A percentile compares a stretch with the other conserved stretches of the same genome.
These are phyloP conservation scores for Amphiprion percula DNA, from an alignment of 2,113 vertebrate genomes.

Conservation along the genomic window DNA sequence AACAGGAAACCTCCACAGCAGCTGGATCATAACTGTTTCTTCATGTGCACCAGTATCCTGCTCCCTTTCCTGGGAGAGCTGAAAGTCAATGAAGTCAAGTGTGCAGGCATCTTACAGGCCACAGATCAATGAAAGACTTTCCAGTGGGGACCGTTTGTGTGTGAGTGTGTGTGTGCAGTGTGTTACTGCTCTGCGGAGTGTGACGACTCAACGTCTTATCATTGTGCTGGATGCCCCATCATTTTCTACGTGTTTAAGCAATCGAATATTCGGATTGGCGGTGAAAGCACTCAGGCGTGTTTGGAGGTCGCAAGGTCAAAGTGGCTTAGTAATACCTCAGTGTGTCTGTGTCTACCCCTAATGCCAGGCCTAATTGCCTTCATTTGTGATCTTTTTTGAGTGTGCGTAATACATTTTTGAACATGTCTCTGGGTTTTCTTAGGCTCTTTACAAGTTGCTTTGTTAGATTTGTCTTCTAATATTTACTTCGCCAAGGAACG, in stretches of 20 bases:
- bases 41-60: neutral
- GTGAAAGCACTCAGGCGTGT: slow-evolving; percentile 11
- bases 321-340: slow-evolving; percentile 2
- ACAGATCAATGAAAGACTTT: slow-evolving; percentile 46
- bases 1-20: slow-evolving; percentile 12
- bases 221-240: slow-evolving; percentile 19
- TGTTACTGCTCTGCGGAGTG: slow-evolving; percentile 26
- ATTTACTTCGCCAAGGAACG: neutral
- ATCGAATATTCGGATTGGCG: slow-evolving; percentile 12
- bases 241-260: slow-evolving; percentile 34
- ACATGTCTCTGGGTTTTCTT: neutral
- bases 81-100: slow-evolving; percentile 48
- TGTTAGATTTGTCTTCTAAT: neutral
- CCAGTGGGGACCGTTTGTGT: neutral
- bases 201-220: slow-evolving; percentile 36
- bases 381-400: neutral
- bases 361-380: slow-evolving; percentile 4
- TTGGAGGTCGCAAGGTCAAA: slow-evolving; percentile 34
- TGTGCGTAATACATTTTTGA: neutral
- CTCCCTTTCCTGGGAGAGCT: neutral
- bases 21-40: slow-evolving; percentile 18
- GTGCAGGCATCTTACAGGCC: slow-evolving; percentile 11
- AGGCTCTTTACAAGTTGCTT: neutral
- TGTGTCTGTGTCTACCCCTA: neutral
- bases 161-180: slow-evolving; percentile 8